Base-by-base conservation (phyloP, 37 sponge, comb jelly and placozoan species). In the Axinella damicornis region DNA sequence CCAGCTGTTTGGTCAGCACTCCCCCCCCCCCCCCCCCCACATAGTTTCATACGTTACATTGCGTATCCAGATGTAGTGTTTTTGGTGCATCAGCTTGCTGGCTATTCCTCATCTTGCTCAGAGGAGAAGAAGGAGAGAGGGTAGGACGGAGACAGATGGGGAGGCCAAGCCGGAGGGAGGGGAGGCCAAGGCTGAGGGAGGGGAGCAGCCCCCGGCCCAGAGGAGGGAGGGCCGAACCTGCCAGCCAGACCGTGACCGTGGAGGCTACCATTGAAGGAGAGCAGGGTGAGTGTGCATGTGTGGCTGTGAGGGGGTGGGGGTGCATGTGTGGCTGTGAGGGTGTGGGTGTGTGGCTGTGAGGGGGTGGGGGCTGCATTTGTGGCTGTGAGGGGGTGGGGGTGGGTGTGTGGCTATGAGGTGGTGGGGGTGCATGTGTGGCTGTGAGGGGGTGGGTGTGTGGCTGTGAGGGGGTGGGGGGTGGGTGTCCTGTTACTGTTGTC, bases 181-280 rank as follows among this genome's bases (percentile, higher is more conserved):
- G 25, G 81, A 59, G 35, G 65, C 40, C 54, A 76, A 66, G 38
- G 21, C 2, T 5, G 30, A 20, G 34, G 24, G 24, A 72, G 72
- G 20, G 38, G 58, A 78, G 55, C 70, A 73, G 71, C 60, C 56
- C 28, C 22, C 40, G 57, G 33, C 57, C 1, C 25, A 76, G 35
- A 1, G 33, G 27, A 59, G 60, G 33, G 73, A 21, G 33, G 34
- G 46, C 4, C 4, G 61, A 81, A 32, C 41, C 69, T 9, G 71
- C 34, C 28, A 46, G 46, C 46, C 64, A 15, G 15, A 24, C 65
- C 24, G 53, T 37, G 35, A 53, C 71, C 33, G 78, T 41, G 25
- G 58, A 74, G 55, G 69, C 56, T 19, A 46, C 58, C 15, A 38
- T 62, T 34, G 70, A 85, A 52, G 77, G 39, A 53, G 67, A 62